A percentile compares a stretch with the other conserved stretches of the same genome.
Conservation (phyloP, 2,888 invertebrate genomes). For the Drosophila neonasuta region DNA sequence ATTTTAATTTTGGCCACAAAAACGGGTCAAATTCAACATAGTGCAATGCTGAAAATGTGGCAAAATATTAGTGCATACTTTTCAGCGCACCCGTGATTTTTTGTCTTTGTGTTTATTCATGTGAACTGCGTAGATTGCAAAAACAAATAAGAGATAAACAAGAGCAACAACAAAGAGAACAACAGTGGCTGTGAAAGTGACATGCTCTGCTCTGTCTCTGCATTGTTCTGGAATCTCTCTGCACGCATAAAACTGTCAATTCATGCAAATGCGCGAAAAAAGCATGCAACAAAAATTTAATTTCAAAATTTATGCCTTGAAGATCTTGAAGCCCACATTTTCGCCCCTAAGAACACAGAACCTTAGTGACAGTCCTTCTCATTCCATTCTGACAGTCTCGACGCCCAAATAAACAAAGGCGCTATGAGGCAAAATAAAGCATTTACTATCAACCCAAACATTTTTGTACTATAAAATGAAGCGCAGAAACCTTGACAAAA, state of each 20-base stretch:
- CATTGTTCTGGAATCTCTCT: slow-evolving; percentile 1
- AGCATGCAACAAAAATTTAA: slow-evolving; percentile 42
- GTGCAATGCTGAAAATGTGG: slow-evolving; percentile 39
- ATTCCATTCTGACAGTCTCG: background rate
- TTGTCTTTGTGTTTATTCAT: slow-evolving; percentile 44
- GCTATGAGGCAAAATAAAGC: background rate
- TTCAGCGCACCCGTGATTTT: slow-evolving; percentile 6
- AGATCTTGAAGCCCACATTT: slow-evolving; percentile 17
- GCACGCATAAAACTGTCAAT: slow-evolving; percentile 38
- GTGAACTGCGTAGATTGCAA: slow-evolving; percentile 50
- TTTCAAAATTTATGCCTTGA: slow-evolving; percentile 39
- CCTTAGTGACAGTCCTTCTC: slow-evolving; percentile 7
- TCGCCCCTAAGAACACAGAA: background rate
- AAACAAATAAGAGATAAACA: slow-evolving; percentile 38
- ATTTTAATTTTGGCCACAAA: no score
- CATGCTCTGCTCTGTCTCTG: background rate
- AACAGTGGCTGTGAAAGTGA: background rate
- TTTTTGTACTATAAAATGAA: slow-evolving; percentile 43
- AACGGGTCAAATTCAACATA: no score
- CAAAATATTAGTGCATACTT: slow-evolving; percentile 34
- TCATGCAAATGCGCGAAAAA: slow-evolving; percentile 27
- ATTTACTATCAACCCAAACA: slow-evolving; percentile 19
- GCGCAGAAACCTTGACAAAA: slow-evolving; percentile 32
- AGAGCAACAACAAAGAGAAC: slow-evolving; percentile 11
- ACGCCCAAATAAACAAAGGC: slow-evolving; percentile 30